Evolutionary conservation across 2,113 vertebrate genomes (phyloP), one percentile per base, ranked within the genome.

Genomic region (Amazona guildingii): DNA sequence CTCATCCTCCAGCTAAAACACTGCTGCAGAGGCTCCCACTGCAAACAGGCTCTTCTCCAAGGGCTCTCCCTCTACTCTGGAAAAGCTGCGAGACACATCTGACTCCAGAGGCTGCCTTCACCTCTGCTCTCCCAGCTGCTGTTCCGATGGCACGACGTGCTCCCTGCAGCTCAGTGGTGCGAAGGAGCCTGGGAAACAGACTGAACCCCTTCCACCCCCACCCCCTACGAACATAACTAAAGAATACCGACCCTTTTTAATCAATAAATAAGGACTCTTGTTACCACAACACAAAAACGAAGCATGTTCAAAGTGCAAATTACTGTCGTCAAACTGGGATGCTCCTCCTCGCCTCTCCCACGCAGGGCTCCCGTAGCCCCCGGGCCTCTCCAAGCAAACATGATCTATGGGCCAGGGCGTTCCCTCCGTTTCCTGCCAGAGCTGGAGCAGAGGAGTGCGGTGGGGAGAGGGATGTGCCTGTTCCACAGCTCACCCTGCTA

Each of bases 271-370:
- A 98, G 95, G 96, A 98, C 97, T 98, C 94, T 97, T 92, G 97
- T 98, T 98, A 98, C 97, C 98, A 98, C 97, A 98, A 98, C 98
- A 98, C 98, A 98, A 98, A 98, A 97, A 97, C 94, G 96, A 97
- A 96, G 97, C 96, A 98, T 96, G 98, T 98, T 98, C 98, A 98
- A 98, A 98, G 98, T 98, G 98, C 98, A 98, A 98, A 98, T 98
- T 97, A 97, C 97, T 97, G 97, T 96, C 97, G 97, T 97, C 93
- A 97, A 93, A 96, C 97, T 95, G 97, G 97, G 98, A 98, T 98
- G 97, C 98, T 97, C 96, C 97, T 98, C 97, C 95, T 94, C 44
- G 74, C 97, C 97, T 97, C 97, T 97, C 96, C 95, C 88, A 96
- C 92, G 92, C 72, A 97, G 83, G 96, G 95, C 97, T 97, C 97